Evolutionary conservation across 2,797 vertebrate species (phyloP).

Genomic region (Coluber constrictor): DNA sequence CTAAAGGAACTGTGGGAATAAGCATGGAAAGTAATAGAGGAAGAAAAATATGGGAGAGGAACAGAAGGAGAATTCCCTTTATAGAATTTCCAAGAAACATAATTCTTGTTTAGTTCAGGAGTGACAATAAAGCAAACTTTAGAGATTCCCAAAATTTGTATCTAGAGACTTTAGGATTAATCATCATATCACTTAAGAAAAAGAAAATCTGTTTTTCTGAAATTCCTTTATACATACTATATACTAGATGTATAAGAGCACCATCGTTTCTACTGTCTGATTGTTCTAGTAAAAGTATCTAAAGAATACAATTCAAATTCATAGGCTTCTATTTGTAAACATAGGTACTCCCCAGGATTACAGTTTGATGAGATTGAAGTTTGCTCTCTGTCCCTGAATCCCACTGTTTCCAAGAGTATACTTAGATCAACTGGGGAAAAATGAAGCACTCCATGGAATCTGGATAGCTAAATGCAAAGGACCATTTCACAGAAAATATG

Average conservation of each 20-base stretch:
- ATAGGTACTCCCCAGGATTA: not conserved
- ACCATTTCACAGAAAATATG: constrained; percentile 14
- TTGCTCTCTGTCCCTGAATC: not conserved
- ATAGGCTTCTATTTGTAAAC: constrained; percentile 7
- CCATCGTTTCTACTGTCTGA: not conserved
- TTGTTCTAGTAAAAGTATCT: not conserved
- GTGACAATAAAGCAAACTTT: not conserved
- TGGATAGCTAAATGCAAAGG: constrained; percentile 16
- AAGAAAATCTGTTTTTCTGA: not conserved
- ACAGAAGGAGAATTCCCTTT: not conserved
- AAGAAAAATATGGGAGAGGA: not conserved
- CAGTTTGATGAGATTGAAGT: constrained; percentile 5
- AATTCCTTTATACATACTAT: not conserved
- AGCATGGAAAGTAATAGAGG: not conserved
- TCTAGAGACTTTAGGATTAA: not conserved
- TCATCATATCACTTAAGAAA: not conserved
- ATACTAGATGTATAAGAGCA: not conserved
- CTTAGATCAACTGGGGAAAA: constrained; percentile 8
- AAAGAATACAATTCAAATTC: not conserved
- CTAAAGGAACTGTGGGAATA: not conserved
- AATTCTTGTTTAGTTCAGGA: not conserved
- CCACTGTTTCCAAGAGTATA: constrained; percentile 14
- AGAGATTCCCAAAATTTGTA: not conserved
- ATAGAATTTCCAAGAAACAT: not conserved
- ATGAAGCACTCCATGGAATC: constrained; percentile 8